A percentile compares a stretch with the other conserved stretches of the same genome.
These are phyloP conservation scores for Ceratosolen solmsi DNA, from an alignment of 1,140 invertebrate genomes.

Conservation along the genomic window DNA sequence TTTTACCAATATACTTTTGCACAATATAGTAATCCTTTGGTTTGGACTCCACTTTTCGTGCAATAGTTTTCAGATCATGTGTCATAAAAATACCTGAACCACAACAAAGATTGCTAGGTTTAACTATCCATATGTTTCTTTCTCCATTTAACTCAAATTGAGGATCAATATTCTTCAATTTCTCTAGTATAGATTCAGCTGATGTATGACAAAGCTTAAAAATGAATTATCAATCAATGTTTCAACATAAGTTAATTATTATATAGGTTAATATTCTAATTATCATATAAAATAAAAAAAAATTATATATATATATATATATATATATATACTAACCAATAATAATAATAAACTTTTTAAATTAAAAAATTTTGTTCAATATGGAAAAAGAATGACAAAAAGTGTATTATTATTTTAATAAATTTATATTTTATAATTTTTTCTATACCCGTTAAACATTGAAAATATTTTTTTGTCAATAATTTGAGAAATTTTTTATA, in stretches of 20 bases:
- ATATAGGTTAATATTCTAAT: neutral
- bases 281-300: no score
- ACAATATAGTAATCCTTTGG: conserved; percentile 85
- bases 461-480: no score
- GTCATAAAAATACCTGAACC: conserved; percentile 88
- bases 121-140: conserved; percentile 94
- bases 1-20: conserved; percentile 93
- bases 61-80: conserved; percentile 79
- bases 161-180: conserved; percentile 77
- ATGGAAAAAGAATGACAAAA: no score
- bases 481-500: no score
- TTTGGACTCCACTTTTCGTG: conserved; percentile 76
- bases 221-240: neutral
- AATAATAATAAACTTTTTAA: no score
- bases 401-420: no score
- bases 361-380: no score
- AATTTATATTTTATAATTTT: no score
- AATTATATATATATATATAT: no score
- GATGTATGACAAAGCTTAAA: conserved; percentile 55
- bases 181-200: conserved; percentile 72
- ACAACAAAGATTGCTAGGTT: conserved; percentile 88
- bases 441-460: no score
- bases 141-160: conserved; percentile 83
- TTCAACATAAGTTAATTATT: no score
- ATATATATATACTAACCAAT: no score